Base-by-base conservation (phyloP, 1,140 invertebrate genomes). In the Lasioglossum albipes region DNA sequence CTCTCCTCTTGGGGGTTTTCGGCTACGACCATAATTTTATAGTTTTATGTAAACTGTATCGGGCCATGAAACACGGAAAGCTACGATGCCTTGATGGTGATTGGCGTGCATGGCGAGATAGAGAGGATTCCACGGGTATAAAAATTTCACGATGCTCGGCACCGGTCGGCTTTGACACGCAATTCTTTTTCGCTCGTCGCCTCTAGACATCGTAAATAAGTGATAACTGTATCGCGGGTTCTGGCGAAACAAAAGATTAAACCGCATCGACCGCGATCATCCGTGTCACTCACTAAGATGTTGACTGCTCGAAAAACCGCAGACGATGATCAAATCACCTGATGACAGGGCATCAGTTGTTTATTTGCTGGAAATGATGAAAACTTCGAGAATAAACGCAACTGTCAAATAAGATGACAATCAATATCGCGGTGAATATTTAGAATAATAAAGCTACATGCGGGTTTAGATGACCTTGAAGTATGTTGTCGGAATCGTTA, bases 21-120 rank as follows among this genome's bases (percentile, higher is more conserved):
- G 87, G 83, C 86, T 81, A 84, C 84, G 82, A 66, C 81, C 85
- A 91, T 91, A 91, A 91, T 88, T 91, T 91, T 90, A 91, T 91
- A 91, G 90, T 91, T 91, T 91, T 91, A 91, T 91, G 90, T 91
- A 91, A 91, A 91, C 88, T 91, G 88, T 91, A 91, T 90, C 88
- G 88, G 79, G 89, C 84, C 86, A 89, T 91, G 84, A 91, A 90
- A 88, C 85, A 83, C 71, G 57, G 84, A 82, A 27, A 70, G 82
- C 76, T 81, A 88, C 76, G 89, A 86, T 68, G 81, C 81, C 88
- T 91, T 91, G 89, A 91, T 91, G 88, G 90, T 90, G 89, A 91
- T 91, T 91, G 90, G 90, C 84, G 81, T 88, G 81, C 80, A 82
- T 52, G 85, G 69, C 84, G 80, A 84, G 79, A 78, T 87, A 89